Conservation (phyloP, 2,113 vertebrate genomes). For the Coptodon rendalli region DNA sequence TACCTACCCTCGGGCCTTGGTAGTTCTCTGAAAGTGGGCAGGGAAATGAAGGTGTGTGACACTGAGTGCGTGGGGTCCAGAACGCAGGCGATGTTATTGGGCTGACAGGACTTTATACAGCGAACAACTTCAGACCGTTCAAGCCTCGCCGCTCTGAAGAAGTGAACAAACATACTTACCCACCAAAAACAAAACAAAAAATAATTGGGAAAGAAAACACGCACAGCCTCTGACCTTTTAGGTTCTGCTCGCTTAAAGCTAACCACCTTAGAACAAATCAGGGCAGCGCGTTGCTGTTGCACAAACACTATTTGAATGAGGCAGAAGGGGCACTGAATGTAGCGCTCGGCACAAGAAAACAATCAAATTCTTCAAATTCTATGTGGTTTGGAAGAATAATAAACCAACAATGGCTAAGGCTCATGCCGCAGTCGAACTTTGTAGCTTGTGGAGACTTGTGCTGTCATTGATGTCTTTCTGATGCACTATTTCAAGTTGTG, state of each 20-base stretch:
- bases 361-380: slow-evolving; percentile 24
- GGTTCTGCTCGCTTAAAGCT: neutral
- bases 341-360: slow-evolving; percentile 49
- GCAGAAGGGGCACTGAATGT: slow-evolving; percentile 35
- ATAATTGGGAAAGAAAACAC: neutral
- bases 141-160: slow-evolving; percentile 63
- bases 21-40: slow-evolving; percentile 93
- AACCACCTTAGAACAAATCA: neutral
- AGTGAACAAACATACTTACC: slow-evolving; percentile 2
- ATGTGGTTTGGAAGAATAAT: slow-evolving; percentile 48
- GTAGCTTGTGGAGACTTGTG: slow-evolving; percentile 47
- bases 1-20: slow-evolving; percentile 83
- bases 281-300: neutral
- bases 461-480: slow-evolving; percentile 52
- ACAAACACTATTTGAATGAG: slow-evolving; percentile 59
- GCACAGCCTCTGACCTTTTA: slow-evolving; percentile 35
- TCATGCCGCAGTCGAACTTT: slow-evolving; percentile 32
- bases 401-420: slow-evolving; percentile 51
- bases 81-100: slow-evolving; percentile 77
- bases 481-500: slow-evolving; percentile 46
- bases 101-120: slow-evolving; percentile 87
- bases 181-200: neutral
- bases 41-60: slow-evolving; percentile 90
- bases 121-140: slow-evolving; percentile 84
- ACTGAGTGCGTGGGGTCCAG: slow-evolving; percentile 84